Conservation (phyloP, 2,888 invertebrate species). For the Patella ulyssiponensis region DNA sequence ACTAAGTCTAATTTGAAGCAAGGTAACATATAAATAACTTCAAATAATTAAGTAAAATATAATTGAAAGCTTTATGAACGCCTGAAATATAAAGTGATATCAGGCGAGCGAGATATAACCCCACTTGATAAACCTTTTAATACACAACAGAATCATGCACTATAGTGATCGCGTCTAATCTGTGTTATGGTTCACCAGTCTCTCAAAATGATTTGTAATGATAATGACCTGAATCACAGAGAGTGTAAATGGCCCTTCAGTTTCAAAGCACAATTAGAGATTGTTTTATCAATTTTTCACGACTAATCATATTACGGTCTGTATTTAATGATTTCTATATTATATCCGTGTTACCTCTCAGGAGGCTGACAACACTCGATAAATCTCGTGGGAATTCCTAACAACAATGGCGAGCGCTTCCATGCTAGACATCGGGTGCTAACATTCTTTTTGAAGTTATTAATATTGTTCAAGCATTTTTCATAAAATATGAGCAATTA, state of each 20-base stretch:
- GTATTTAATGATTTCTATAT: constrained; percentile 8
- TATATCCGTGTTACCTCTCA: not conserved
- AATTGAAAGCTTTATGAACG: no score
- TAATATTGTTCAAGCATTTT: not conserved
- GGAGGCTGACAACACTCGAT: constrained; percentile 1
- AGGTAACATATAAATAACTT: no score
- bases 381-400: not conserved
- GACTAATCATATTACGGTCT: constrained; percentile 42
- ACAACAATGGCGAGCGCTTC: not conserved
- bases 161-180: no score
- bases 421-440: constrained; percentile 8
- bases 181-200: no score
- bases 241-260: not conserved
- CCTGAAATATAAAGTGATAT: no score
- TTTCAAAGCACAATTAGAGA: constrained; percentile 7
- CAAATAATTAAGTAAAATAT: no score
- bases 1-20: no score
- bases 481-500: constrained; percentile 13
- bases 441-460: constrained; percentile 16
- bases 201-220: no score
- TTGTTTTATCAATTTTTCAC: constrained; percentile 47
- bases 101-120: no score
- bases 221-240: not conserved
- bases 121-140: no score
- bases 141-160: no score